A percentile compares a stretch with the other conserved stretches of the same genome.
These are phyloP conservation scores for Tachuris rubrigastra DNA, from an alignment of 2,113 vertebrate genomes.

Conservation along the genomic window DNA sequence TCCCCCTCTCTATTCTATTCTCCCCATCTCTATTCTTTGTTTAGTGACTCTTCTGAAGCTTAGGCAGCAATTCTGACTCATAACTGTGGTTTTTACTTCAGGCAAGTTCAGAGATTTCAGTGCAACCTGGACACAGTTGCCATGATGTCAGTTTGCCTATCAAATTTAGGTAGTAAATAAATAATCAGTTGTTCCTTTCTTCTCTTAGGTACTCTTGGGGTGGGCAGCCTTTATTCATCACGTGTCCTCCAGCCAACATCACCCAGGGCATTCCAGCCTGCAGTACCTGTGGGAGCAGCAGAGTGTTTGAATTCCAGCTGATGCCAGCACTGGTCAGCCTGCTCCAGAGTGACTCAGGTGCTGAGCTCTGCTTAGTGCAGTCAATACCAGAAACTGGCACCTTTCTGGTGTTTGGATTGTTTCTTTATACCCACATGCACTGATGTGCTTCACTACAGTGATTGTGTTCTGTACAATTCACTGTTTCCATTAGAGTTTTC, in stretches of 20 bases:
- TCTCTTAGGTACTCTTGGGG: slow-evolving; percentile 79
- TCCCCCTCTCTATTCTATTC: neutral
- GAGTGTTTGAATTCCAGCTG: slow-evolving; percentile 85
- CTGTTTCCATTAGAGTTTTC: neutral
- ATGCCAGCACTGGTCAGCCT: slow-evolving; percentile 86
- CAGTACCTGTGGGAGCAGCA: slow-evolving; percentile 70
- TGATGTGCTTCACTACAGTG: neutral
- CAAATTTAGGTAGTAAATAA: neutral
- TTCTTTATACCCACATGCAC: neutral
- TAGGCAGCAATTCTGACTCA: neutral
- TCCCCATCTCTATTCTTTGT: neutral
- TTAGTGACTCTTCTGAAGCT: neutral
- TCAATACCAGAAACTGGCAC: neutral
- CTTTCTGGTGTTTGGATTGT: neutral
- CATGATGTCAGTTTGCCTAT: neutral
- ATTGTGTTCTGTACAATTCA: neutral
- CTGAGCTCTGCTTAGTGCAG: neutral
- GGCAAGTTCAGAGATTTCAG: neutral
- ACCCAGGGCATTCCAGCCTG: slow-evolving; percentile 67
- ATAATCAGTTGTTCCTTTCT: neutral
- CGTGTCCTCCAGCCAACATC: slow-evolving; percentile 24
- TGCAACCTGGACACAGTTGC: neutral
- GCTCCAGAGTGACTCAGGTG: slow-evolving; percentile 71
- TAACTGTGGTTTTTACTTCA: neutral
- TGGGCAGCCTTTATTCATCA: slow-evolving; percentile 81